Percentiles rank a stretch among this genome's conserved stretches.
Evolutionary conservation across 2,888 invertebrate species (phyloP).

Genomic region (Drosophila seclusa): DNA sequence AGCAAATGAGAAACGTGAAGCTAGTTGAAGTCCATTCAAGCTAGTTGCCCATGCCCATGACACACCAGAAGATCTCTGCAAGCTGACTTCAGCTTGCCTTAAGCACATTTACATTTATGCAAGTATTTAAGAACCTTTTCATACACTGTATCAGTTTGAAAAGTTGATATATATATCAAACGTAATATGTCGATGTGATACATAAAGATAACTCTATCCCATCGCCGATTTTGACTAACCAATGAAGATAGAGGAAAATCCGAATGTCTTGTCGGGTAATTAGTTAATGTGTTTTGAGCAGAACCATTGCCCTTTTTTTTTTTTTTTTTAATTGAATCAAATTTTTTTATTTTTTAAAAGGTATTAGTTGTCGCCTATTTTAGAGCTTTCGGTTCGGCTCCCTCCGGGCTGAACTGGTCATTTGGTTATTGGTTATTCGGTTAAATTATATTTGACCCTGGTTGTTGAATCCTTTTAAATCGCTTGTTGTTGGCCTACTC

Average conservation of each 20-base stretch:
- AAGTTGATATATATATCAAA: neutral
- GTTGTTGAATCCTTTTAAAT: constrained; percentile 64
- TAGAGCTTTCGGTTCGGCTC: constrained; percentile 21
- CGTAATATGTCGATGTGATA: neutral
- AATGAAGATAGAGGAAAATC: neutral
- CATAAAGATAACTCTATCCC: neutral
- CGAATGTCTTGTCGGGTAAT: neutral
- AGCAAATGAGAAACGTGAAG: neutral
- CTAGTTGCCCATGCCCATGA: constrained; percentile 1
- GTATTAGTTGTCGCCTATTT: too few species aligned
- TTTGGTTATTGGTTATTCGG: constrained; percentile 18
- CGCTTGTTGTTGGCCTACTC: constrained; percentile 40
- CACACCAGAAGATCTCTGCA: neutral
- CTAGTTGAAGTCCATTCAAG: neutral
- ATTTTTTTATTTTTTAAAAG: too few species aligned
- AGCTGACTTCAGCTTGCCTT: neutral
- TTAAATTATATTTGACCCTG: constrained; percentile 63
- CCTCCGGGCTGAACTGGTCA: constrained; percentile 18
- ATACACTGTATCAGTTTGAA: neutral
- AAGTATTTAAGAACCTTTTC: neutral
- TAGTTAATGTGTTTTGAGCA: neutral
- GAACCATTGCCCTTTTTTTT: neutral
- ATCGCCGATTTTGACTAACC: neutral
- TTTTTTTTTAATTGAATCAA: too few species aligned
- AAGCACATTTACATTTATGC: neutral